Evolutionary conservation across 2,113 vertebrate species (phyloP).

Genomic region (Bungarus multicinctus): DNA sequence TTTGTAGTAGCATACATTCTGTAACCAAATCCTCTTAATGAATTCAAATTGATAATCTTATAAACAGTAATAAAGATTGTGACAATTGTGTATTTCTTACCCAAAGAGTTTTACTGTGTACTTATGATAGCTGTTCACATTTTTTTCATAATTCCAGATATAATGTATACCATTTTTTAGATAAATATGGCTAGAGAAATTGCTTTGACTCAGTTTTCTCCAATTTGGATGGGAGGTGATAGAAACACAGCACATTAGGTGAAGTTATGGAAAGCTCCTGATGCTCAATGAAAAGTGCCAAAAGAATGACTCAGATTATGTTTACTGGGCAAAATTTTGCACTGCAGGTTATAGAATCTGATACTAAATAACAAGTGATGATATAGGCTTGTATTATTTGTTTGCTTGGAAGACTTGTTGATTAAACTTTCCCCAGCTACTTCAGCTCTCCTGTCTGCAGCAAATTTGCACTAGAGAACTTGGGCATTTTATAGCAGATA

Average conservation of each 20-base stretch:
- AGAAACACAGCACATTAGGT: not conserved
- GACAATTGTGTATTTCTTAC: not conserved
- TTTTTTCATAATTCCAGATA: not conserved
- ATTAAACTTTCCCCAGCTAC: not conserved
- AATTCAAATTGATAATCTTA: not conserved
- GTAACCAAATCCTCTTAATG: not conserved
- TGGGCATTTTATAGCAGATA: not conserved
- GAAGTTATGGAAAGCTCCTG: not conserved
- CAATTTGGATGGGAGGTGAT: not conserved
- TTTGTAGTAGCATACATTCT: not conserved
- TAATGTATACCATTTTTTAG: not conserved
- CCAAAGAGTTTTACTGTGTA: not conserved
- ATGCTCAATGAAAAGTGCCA: slow-evolving; percentile 5
- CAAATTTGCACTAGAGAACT: not conserved
- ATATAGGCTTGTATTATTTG: not conserved
- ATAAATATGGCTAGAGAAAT: slow-evolving; percentile 13
- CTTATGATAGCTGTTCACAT: not conserved
- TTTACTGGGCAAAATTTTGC: not conserved
- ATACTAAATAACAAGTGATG: slow-evolving; percentile 38
- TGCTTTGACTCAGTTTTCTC: slow-evolving; percentile 37
- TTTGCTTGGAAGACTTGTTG: not conserved
- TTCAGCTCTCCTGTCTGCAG: not conserved
- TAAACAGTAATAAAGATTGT: not conserved
- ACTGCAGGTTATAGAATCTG: slow-evolving; percentile 19
- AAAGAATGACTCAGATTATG: not conserved